Base-by-base conservation (phyloP, 1,140 invertebrate genomes). In the Gryllus bimaculatus region DNA sequence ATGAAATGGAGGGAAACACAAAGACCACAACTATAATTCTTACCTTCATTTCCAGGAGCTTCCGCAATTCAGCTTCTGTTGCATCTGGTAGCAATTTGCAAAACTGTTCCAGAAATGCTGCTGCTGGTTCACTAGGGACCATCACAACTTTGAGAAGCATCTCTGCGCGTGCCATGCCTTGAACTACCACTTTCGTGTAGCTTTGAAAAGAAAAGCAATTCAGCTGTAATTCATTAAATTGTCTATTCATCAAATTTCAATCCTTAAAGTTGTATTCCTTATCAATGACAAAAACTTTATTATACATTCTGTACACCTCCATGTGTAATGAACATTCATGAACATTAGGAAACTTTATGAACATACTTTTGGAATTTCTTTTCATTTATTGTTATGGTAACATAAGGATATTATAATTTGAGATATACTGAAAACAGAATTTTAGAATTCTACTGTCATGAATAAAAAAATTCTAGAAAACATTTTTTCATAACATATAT, bases 61-160 rank as follows among this genome's bases (percentile, higher is more conserved):
- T 98, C 84, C 97, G 94, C 85, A 99, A 97, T 85, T 99, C 98
- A 8, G 91, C 89, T 13, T 92, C 85, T 81, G 97, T 95, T 47
- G 95, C 92, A 83, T 99, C 97, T 0, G 96, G 95, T 48, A 99
- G 86, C 8, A 99, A 86, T 84, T 96, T 94, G 20, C 94, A 89
- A 83, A 95, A 98, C 84, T 98, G 97, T 49, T 95, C 93, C 0
- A 97, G 93, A 86, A 99, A 99, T 8, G 88, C 86, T 73, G 87
- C 89, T 0, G 89, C 86, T 81, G 90, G 90, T 82, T 97, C 94
- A 49, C 95, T 91, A 0, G 96, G 96, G 3, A 96, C 93, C 96
- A 99, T 99, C 0, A 99, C 96, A 76, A 98, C 91, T 88, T 99
- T 99, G 8, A 99, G 87, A 74, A 99, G 96, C 95, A 99, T 97